Evolutionary conservation across 2,888 invertebrate species (phyloP), one percentile per base, ranked within the genome.

Genomic region (Caenorhabditis sp.): DNA sequence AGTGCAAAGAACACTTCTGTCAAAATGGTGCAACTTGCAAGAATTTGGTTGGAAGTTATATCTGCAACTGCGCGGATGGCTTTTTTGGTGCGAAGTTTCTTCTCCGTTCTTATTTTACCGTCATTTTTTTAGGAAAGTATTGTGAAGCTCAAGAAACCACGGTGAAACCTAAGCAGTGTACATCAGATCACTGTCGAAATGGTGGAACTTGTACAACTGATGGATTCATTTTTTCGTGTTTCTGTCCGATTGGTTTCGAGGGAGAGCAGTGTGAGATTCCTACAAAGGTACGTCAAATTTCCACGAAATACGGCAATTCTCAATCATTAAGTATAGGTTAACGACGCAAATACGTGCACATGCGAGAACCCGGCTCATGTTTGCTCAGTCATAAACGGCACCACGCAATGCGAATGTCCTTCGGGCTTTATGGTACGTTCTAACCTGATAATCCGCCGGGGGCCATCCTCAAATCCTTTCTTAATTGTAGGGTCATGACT

Each of bases 21-120:
- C 95, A 95, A 91, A 95, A 96, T 89, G 96, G 96, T 0, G 98
- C 96, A 46, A 96, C 95, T 0, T 99, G 98, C 89, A 94, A 95
- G 84, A 98, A 99, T 89, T 92, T 95, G 65, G 95, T 96, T 17
- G 96, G 96, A 5, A 94, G 94, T 17, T 86, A 80, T 65, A 73
- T 55, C 39, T 89, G 86, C 59, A 45, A 70, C 17, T 87, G 87
- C 48, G 8, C 45, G 11, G 48, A 71, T 15, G 77, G 79, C 0
- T 84, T 72, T 58, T 65, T 61, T 85, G 90, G 90, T 72, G 2
- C 11, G 22, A 24, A 2, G n/a, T n/a, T n/a, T n/a, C n/a, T n/a
- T n/a, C n/a, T n/a, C n/a, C n/a, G n/a, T n/a, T n/a, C n/a, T n/a
- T n/a, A n/a, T n/a, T n/a, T n/a, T n/a, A n/a, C n/a, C n/a, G n/a